Evolutionary conservation across 2,113 vertebrate species (phyloP), one percentile per base, ranked within the genome.

Genomic region (Mionectes macconnelli): DNA sequence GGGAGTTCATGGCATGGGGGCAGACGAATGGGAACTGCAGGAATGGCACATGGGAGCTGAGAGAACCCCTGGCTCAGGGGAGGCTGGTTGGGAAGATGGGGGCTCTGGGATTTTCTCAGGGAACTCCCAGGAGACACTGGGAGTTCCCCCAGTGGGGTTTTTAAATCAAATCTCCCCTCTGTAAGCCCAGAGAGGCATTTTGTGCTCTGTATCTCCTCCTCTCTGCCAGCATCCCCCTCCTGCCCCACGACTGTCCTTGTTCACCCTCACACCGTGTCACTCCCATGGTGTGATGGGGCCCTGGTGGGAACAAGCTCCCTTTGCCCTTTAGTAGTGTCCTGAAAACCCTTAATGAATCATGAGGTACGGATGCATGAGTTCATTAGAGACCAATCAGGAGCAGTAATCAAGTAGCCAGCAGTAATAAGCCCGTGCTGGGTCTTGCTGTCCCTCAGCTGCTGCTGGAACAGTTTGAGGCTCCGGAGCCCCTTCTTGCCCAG

Each of bases 21-120:
- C 23, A 42, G 47, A 62, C 21, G 66, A 72, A 52, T 9, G 31
- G 33, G 2, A 39, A 21, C 19, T 20, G n/a, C 40, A 62, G 62
- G 70, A 87, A n/a, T 19, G 10, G 37, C 40, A 9, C 0, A 1
- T 25, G 30, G 74, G 42, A 84, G 47, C 24, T 2, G 5, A 76
- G 60, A 2, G 5, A 87, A 4, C 2, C 66, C 25, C 9, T 3
- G 5, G 60, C 69, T 22, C 3, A 0, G 39, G 37, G 16, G 24
- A 74, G 25, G 50, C 39, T 72, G 73, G 2, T 4, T 3, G 4
- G 50, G 22, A 45, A 44, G 33, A 6, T 0, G 1, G 19, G 31
- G 6, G 7, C 35, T 31, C 72, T 17, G 31, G 39, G 39, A 40
- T 21, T 8, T 77, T 13, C 81, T 55, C 25, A 1, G 39, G 23